phyloP scores from a whole-genome alignment of 2,888 invertebrate species.

The Calephelis perditalis region DNA sequence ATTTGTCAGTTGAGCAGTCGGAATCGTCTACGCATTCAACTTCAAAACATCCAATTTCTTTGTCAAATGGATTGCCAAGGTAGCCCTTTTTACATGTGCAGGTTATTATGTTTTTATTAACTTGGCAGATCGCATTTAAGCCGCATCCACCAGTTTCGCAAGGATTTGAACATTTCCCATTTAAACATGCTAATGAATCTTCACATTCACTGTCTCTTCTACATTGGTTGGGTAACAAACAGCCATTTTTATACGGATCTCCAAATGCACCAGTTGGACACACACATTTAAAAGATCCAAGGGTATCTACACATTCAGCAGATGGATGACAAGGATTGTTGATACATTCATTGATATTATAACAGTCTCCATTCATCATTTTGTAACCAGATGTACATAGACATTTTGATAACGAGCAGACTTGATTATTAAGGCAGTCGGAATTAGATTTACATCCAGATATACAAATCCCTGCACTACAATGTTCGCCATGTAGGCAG shows the following conservation, averaged over 20 bases:
- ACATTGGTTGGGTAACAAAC: conserved; percentile 87
- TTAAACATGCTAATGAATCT: conserved; percentile 85
- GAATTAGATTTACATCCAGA: conserved; percentile 89
- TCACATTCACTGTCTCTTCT: conserved; percentile 85
- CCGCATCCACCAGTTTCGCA: conserved; percentile 87
- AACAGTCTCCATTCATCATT: conserved; percentile 84
- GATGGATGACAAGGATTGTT: conserved; percentile 87
- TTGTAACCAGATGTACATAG: conserved; percentile 88
- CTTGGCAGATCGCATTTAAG: conserved; percentile 85
- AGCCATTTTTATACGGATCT: conserved; percentile 82
- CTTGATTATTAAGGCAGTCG: conserved; percentile 88
- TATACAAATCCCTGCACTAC: conserved; percentile 88
- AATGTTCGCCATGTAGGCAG: conserved; percentile 93
- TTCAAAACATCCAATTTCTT: conserved; percentile 89
- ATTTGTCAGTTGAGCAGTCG: conserved; percentile 86
- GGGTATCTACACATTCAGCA: conserved; percentile 87
- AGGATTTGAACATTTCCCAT: conserved; percentile 89
- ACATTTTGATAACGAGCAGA: conserved; percentile 86
- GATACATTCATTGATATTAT: conserved; percentile 90
- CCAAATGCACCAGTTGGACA: conserved; percentile 90
- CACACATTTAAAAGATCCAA: conserved; percentile 88
- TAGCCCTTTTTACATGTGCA: conserved; percentile 90
- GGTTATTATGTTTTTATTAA: conserved; percentile 83
- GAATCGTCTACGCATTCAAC: conserved; percentile 89
- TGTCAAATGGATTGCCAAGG: conserved; percentile 88